phyloP scores from a whole-genome alignment of 2,797 vertebrate genomes.

The Epinephelus malabaricus region DNA sequence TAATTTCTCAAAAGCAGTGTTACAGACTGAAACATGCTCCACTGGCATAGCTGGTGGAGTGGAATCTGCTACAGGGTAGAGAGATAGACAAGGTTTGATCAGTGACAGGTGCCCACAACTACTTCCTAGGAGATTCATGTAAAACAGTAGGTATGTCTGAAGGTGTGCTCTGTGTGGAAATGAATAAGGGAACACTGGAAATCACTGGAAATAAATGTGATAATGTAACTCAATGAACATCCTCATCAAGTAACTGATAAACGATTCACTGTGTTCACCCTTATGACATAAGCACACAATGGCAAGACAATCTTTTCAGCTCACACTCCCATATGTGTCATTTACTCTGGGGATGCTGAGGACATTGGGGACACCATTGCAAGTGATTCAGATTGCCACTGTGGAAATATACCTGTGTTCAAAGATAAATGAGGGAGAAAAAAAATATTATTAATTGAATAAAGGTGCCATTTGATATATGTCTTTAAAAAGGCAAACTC shows the following conservation, averaged over 20 bases:
- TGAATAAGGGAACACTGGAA: neutral
- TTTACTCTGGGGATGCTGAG: too few relatives aligned
- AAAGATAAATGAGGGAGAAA: too few relatives aligned
- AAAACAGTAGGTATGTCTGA: neutral
- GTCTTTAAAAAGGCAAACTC: too few relatives aligned
- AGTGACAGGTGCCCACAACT: neutral
- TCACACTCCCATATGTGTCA: too few relatives aligned
- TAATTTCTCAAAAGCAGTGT: slow-evolving; percentile 55
- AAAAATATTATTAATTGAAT: too few relatives aligned
- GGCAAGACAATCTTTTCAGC: too few relatives aligned
- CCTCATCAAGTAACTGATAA: neutral
- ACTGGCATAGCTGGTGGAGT: slow-evolving; percentile 25
- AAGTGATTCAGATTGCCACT: too few relatives aligned
- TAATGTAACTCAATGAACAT: neutral
- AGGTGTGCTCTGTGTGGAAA: neutral
- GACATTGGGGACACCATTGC: too few relatives aligned
- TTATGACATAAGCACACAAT: neutral
- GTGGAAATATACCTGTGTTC: too few relatives aligned
- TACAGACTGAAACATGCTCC: slow-evolving; percentile 40
- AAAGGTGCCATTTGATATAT: too few relatives aligned
- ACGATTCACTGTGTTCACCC: neutral
- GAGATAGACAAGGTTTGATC: slow-evolving; percentile 15
- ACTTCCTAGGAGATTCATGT: neutral
- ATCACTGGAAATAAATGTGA: neutral
- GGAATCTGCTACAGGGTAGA: slow-evolving; percentile 44